These are phyloP conservation scores for Rhynchonycteris naso DNA, from an alignment of 2,797 vertebrate species.

Conservation along the genomic window DNA sequence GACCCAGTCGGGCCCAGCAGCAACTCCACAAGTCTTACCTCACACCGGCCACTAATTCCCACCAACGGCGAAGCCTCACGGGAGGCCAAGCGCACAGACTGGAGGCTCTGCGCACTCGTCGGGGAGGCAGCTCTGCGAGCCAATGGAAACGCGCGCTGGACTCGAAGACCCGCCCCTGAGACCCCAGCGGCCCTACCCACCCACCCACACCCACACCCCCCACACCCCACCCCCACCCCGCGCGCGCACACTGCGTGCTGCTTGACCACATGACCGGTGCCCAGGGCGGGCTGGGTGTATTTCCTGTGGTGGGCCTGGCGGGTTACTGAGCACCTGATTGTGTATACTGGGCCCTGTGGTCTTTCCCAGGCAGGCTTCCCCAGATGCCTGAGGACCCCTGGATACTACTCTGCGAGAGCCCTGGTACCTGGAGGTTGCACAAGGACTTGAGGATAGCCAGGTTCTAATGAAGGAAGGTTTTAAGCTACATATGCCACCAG, in stretches of 20 bases:
- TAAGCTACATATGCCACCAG: background rate
- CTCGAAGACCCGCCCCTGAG: background rate
- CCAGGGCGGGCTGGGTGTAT: fast-evolving
- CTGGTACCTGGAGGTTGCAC: fast-evolving
- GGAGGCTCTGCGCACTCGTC: fast-evolving
- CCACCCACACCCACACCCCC: too few species aligned
- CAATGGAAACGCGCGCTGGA: background rate
- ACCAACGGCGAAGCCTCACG: fast-evolving
- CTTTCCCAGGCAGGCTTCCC: fast-evolving
- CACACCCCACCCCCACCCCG: too few species aligned
- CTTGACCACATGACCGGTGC: background rate
- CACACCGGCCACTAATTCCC: slow-evolving; percentile 7
- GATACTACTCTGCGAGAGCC: fast-evolving
- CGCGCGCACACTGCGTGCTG: fast-evolving
- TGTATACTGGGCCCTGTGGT: fast-evolving
- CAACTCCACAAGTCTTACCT: background rate
- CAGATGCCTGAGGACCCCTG: fast-evolving
- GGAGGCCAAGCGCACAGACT: fast-evolving
- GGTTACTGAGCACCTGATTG: fast-evolving
- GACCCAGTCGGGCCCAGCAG: fast-evolving
- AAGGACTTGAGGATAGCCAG: background rate
- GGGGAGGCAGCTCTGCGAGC: background rate
- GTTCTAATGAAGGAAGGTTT: background rate
- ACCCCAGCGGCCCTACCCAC: too few species aligned
- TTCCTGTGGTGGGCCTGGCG: background rate